Conservation (phyloP, 2,888 invertebrate genomes). For the Geophilus truncorum region DNA sequence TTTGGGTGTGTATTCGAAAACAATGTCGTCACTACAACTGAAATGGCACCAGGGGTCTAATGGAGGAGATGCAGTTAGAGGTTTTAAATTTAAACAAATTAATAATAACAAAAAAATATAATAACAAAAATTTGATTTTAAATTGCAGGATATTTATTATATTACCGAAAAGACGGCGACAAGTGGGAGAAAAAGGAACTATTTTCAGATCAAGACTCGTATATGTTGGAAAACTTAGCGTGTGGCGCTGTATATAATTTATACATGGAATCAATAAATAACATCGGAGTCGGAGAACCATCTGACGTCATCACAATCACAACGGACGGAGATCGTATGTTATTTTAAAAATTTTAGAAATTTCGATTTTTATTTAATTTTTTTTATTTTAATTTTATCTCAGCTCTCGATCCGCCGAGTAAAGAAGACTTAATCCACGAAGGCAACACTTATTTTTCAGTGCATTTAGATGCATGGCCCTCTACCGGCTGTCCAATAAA, state of each 20-base stretch:
- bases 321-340: slow-evolving; percentile 28
- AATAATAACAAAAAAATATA: neutral
- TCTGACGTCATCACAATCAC: slow-evolving; percentile 23
- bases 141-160: neutral
- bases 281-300: neutral
- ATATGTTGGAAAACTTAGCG: slow-evolving; percentile 29
- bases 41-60: slow-evolving; percentile 34
- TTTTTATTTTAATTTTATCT: neutral
- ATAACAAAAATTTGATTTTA: neutral
- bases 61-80: slow-evolving; percentile 35
- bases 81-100: slow-evolving; percentile 4
- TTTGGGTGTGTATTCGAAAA: slow-evolving; percentile 29
- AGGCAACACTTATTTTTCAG: slow-evolving; percentile 47
- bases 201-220: neutral
- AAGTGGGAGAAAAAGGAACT: slow-evolving; percentile 13
- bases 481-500: slow-evolving; percentile 47
- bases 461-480: slow-evolving; percentile 48
- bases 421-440: slow-evolving; percentile 39
- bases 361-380: too few relatives aligned
- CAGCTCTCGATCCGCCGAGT: slow-evolving; percentile 39
- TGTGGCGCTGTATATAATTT: slow-evolving; percentile 25
- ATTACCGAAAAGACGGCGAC: slow-evolving; percentile 19
- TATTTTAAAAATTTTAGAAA: too few relatives aligned
- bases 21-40: slow-evolving; percentile 35
- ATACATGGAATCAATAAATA: slow-evolving; percentile 31